Base-by-base conservation (phyloP, 2,113 vertebrate species). In the Struthidea cinerea region DNA sequence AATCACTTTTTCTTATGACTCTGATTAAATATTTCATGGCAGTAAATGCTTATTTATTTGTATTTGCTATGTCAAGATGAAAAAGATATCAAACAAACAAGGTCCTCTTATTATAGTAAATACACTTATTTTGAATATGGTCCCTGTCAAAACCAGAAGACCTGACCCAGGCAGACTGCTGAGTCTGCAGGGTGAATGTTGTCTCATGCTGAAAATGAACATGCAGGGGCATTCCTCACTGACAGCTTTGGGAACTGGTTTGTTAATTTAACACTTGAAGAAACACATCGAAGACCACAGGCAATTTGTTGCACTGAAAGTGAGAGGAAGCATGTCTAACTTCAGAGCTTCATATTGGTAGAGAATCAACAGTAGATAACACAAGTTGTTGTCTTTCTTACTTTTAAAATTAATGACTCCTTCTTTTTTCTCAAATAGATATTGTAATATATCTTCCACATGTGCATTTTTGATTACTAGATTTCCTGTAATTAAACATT, bases 231-330 rank as follows among this genome's bases (percentile, higher is more conserved):
- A 68, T 92, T 96, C 39, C 69, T 91, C 35, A 18, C 74, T 59
- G 78, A 60, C 79, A 86, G 79, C 71, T 90, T 86, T 70, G 84
- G 59, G 67, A 94, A 16, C 41, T 84, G 56, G 14, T 78, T 93
- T 93, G 20, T 95, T 93, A 90, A 79, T 92, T 94, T 91, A 93
- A 81, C 78, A 87, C 59, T 90, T 89, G 89, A 92, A 92, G 79
- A 93, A 96, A 80, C 74, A 32, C 60, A 55, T 81, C 2, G 1
- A 74, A 84, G 69, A 68, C 76, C 65, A 78, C 17, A 57, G 42
- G 74, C 52, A 79, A 42, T 81, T 84, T 77, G 28, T 71, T 91
- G 37, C 13, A 80, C 33, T 75, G 57, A 84, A 77, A 83, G 49
- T 19, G 33, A 57, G 60, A 41, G 44, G 35, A 86, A 88, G 60